These are phyloP conservation scores for rabbit (Oryctolagus cuniculus) DNA, from an alignment of 2,113 vertebrate genomes.

Conservation along the genomic window DNA sequence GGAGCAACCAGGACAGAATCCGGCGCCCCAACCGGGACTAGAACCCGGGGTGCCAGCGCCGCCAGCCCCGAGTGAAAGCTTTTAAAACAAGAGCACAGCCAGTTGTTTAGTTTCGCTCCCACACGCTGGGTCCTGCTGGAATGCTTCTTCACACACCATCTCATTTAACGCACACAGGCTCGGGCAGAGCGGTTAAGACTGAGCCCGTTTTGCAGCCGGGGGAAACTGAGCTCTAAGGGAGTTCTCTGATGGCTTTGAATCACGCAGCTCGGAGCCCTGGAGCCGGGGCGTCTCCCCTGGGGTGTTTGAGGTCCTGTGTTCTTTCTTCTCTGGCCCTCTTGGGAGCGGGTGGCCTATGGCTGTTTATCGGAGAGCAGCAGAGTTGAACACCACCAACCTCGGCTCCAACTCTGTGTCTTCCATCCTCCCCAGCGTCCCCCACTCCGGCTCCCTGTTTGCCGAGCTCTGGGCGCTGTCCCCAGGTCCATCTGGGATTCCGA, in stretches of 20 bases:
- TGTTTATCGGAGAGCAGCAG: background rate
- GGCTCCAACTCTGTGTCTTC: no score
- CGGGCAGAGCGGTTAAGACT: background rate
- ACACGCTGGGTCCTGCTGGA: background rate
- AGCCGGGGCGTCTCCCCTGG: rapidly evolving
- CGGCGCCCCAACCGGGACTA: no score
- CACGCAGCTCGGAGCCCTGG: rapidly evolving
- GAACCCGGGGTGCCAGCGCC: no score
- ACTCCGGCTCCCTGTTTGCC: background rate
- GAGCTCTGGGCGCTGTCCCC: background rate
- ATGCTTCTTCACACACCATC: background rate
- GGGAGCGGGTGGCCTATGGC: background rate
- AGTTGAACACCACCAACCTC: no score
- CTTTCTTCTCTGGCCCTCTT: background rate
- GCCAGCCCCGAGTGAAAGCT: no score
- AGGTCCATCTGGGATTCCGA: background rate
- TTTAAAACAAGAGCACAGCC: no score
- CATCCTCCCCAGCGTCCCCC: no score
- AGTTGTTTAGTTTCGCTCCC: background rate
- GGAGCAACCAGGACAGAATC: no score
- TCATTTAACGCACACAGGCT: background rate
- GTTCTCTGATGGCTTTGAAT: rapidly evolving
- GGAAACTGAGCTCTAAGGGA: background rate
- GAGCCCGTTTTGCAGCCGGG: background rate
- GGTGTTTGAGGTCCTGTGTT: background rate